Conservation (phyloP, 2,888 invertebrate genomes). For the Camptogramma bilineatum region DNA sequence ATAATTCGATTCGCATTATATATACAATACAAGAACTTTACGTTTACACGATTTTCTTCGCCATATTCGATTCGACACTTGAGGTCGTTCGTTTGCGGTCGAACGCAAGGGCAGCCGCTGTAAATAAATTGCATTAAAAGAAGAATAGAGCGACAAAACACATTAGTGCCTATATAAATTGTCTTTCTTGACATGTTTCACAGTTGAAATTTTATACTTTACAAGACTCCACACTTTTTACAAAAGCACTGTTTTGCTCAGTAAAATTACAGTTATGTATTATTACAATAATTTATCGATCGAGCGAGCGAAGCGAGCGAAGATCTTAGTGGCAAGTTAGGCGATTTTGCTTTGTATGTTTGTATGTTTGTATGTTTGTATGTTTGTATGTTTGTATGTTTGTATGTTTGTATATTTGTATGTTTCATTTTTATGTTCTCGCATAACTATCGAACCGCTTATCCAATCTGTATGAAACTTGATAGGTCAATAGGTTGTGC, state of each 20-base stretch:
- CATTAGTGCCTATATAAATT: conserved; percentile 25
- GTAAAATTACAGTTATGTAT: background rate
- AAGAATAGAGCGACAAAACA: conserved; percentile 32
- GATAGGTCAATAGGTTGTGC: too few relatives aligned
- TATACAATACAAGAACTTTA: conserved; percentile 17
- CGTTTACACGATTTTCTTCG: conserved; percentile 52
- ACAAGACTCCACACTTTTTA: background rate
- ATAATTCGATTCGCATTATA: conserved; percentile 14
- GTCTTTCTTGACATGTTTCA: conserved; percentile 22
- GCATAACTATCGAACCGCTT: too few relatives aligned
- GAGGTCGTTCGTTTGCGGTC: conserved; percentile 56
- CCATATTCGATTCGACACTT: conserved; percentile 57
- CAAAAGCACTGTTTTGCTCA: background rate
- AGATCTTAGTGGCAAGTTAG: too few relatives aligned
- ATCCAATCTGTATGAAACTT: too few relatives aligned
- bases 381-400: too few relatives aligned
- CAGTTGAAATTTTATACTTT: conserved; percentile 14
- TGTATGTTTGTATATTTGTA: too few relatives aligned
- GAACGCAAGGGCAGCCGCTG: conserved; percentile 49
- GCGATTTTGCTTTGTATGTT: too few relatives aligned
- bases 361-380: too few relatives aligned
- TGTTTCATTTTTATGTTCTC: too few relatives aligned
- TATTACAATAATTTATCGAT: background rate
- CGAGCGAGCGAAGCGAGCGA: too few relatives aligned
- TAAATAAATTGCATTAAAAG: conserved; percentile 28